Conservation (phyloP, 2,888 invertebrate genomes). For the Amiota minor region DNA sequence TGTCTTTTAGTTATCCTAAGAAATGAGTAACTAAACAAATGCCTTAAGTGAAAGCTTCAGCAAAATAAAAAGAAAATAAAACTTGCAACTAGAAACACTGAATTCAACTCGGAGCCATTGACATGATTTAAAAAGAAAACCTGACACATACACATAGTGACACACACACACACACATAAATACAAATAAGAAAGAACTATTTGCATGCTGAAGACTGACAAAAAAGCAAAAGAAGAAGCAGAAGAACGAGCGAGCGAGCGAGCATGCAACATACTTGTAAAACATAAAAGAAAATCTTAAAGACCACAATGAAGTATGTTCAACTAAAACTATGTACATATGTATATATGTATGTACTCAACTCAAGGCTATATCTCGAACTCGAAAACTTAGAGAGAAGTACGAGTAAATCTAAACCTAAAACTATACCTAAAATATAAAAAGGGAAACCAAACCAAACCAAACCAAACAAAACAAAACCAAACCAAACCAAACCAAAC, state of each 20-base stretch:
- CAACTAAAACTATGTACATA: background rate
- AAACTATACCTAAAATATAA: too few species aligned
- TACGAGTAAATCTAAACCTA: too few species aligned
- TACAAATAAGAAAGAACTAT: background rate
- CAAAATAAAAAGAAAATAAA: background rate
- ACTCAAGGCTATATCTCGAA: background rate
- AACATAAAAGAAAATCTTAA: background rate
- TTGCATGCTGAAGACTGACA: background rate
- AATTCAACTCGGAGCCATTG: background rate
- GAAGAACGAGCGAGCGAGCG: background rate
- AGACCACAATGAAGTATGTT: constrained; percentile 7
- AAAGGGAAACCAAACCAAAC: too few species aligned
- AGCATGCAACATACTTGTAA: background rate
- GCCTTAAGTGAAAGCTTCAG: background rate
- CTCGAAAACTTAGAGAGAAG: background rate
- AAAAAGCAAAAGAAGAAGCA: background rate
- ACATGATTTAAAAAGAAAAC: background rate
- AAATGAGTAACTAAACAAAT: too few species aligned
- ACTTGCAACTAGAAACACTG: background rate
- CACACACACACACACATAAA: background rate
- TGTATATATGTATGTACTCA: too few species aligned
- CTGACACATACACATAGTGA: background rate
- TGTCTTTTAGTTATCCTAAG: too few species aligned
- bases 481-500: too few species aligned
- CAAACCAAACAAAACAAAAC: too few species aligned